phyloP scores from a whole-genome alignment of 2,797 vertebrate species.

The Karalla daura region DNA sequence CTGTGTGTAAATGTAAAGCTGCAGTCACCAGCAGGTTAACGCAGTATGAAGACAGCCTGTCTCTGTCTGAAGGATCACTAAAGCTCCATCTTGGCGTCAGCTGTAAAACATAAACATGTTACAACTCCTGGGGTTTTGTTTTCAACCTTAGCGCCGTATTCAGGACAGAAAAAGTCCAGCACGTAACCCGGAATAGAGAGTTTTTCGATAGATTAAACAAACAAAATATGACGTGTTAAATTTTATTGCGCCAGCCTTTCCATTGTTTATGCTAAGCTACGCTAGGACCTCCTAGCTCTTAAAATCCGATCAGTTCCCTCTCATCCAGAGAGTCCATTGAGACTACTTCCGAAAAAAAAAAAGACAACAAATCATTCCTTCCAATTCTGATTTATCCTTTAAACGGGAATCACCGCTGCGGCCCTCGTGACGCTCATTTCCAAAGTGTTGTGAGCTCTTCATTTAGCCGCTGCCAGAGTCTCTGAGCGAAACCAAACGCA shows the following conservation, averaged over 20 bases:
- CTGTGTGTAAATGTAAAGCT: not conserved
- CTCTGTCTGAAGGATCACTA: not conserved
- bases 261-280: not conserved
- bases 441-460: slow-evolving; percentile 36
- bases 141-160: not conserved
- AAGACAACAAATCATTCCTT: not conserved
- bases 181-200: not conserved
- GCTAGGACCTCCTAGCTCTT: not conserved
- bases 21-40: not conserved
- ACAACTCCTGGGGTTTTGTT: not conserved
- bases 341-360: not conserved
- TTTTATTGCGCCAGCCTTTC: not conserved
- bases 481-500: slow-evolving; percentile 25
- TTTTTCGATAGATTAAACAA: not conserved
- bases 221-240: not conserved
- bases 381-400: not conserved
- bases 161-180: not conserved
- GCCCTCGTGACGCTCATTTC: not conserved
- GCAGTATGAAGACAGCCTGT: slow-evolving; percentile 3
- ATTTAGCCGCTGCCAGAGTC: slow-evolving; percentile 41
- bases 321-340: not conserved
- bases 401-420: not conserved
- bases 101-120: not conserved
- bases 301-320: not conserved
- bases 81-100: not conserved